phyloP scores from a whole-genome alignment of 1,140 invertebrate genomes.

The Adelges cooleyi region DNA sequence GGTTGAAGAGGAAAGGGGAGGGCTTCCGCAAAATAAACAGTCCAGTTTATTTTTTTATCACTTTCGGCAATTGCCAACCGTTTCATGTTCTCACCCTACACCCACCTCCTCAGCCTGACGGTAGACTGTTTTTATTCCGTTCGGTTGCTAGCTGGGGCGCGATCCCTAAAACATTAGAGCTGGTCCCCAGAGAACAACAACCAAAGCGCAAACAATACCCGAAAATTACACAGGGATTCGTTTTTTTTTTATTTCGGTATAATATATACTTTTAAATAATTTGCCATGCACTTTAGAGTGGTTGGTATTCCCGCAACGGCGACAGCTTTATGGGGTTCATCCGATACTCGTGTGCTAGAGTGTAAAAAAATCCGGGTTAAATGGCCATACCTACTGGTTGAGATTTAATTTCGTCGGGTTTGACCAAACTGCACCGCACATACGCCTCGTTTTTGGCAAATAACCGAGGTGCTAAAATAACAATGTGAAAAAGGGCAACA shows the following conservation, averaged over 20 bases:
- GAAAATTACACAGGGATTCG: slow-evolving; percentile 27
- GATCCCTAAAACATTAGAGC: neutral
- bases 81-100: neutral
- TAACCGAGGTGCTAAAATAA: neutral
- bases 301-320: slow-evolving; percentile 17
- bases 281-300: slow-evolving; percentile 14
- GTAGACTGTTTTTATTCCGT: neutral
- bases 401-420: slow-evolving; percentile 14
- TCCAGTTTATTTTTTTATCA: slow-evolving; percentile 23
- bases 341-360: slow-evolving; percentile 13
- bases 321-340: slow-evolving; percentile 28
- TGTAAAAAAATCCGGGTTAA: slow-evolving; percentile 1
- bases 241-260: slow-evolving; percentile 1
- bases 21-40: slow-evolving; percentile 18
- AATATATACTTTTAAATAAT: slow-evolving; percentile 23
- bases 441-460: neutral
- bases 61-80: slow-evolving; percentile 11
- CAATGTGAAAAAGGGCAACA: neutral
- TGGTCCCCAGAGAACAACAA: neutral
- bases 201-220: slow-evolving; percentile 20
- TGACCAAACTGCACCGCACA: neutral
- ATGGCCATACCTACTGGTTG: neutral
- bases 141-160: neutral
- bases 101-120: too few species aligned
- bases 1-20: neutral